Percentiles rank a stretch among this genome's conserved stretches.
phyloP scores from a whole-genome alignment of 2,888 invertebrate species.

The Drosophila falleni region DNA sequence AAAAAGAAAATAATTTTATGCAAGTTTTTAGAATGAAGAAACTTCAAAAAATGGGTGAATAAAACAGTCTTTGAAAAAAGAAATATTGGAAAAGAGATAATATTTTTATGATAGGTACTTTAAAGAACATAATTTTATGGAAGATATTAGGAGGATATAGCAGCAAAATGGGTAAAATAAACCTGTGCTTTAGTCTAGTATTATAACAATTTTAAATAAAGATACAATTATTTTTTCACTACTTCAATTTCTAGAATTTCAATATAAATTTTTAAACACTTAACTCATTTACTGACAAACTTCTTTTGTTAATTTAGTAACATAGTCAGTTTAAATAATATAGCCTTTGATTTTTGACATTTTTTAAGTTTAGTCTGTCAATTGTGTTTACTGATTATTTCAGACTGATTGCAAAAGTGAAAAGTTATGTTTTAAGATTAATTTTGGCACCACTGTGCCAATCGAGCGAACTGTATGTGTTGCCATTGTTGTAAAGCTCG shows the following conservation, averaged over 20 bases:
- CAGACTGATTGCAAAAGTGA: neutral
- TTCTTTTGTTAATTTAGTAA: too few relatives aligned
- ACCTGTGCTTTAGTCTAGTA: too few relatives aligned
- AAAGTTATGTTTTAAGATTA: neutral
- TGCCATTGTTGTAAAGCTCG: conserved; percentile 54
- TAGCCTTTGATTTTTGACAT: neutral
- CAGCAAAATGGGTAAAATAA: too few relatives aligned
- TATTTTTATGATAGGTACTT: neutral
- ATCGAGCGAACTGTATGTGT: conserved; percentile 5
- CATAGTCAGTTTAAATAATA: neutral
- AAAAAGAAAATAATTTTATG: too few relatives aligned
- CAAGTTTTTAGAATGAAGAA: too few relatives aligned
- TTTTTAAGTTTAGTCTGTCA: neutral
- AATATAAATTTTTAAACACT: neutral
- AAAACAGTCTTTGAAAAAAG: neutral
- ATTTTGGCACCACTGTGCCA: conserved; percentile 51
- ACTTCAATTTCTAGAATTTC: neutral
- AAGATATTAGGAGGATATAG: neutral
- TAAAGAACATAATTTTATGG: neutral
- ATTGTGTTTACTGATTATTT: neutral
- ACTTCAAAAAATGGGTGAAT: too few relatives aligned
- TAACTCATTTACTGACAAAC: neutral
- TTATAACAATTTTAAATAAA: neutral
- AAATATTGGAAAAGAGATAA: neutral
- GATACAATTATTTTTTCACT: neutral